Evolutionary conservation across 2,888 invertebrate genomes (phyloP).

Genomic region (Podotricha telesiphe): DNA sequence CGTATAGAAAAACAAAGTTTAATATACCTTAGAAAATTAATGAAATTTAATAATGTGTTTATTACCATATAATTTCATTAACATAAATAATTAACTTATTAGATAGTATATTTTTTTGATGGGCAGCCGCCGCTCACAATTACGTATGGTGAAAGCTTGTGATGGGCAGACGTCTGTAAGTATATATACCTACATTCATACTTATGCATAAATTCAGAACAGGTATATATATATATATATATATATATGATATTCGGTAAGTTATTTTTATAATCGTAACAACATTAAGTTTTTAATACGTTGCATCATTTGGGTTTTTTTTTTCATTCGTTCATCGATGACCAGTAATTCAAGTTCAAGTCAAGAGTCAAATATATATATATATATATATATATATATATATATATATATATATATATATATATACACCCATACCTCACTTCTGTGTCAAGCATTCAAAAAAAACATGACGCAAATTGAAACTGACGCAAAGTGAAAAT

Average conservation of each 20-base stretch:
- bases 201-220: conserved; percentile 1
- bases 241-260: too few relatives aligned
- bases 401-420: too few relatives aligned
- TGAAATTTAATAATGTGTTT: background rate
- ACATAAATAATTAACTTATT: background rate
- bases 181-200: background rate
- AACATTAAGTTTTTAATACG: too few relatives aligned
- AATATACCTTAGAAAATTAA: background rate
- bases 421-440: too few relatives aligned
- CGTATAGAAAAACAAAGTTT: too few relatives aligned
- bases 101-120: conserved; percentile 1
- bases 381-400: too few relatives aligned
- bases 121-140: conserved; percentile 1
- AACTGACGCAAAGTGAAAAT: too few relatives aligned
- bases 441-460: too few relatives aligned
- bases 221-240: background rate
- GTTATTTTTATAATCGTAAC: too few relatives aligned
- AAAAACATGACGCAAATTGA: too few relatives aligned
- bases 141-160: conserved; percentile 9
- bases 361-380: too few relatives aligned
- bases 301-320: background rate
- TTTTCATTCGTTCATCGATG: background rate
- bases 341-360: too few relatives aligned
- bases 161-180: background rate
- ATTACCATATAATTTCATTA: background rate